Percentiles rank a stretch among this genome's conserved stretches.
Evolutionary conservation across 1,140 invertebrate genomes (phyloP).

Genomic region (Hypsibius dujardini): DNA sequence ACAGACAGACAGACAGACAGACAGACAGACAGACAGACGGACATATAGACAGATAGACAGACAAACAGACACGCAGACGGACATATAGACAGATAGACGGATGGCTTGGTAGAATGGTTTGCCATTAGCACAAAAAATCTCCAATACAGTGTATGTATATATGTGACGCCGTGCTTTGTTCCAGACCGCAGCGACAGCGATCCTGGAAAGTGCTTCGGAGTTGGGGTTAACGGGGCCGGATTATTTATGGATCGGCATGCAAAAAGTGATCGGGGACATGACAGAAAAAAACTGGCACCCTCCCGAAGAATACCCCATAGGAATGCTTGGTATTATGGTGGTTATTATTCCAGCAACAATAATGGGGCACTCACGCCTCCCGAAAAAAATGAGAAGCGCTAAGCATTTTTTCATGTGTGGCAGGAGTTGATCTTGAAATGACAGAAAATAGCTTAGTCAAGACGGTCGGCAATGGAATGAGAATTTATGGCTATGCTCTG

Average conservation of each 20-base stretch:
- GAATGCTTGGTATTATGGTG: not conserved
- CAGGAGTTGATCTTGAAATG: constrained; percentile 11
- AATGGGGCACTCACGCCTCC: too few species aligned
- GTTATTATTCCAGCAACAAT: not conserved
- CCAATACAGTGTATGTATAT: too few species aligned
- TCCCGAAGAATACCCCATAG: not conserved
- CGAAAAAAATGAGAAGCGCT: too few species aligned
- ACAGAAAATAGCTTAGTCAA: not conserved
- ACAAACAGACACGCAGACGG: too few species aligned
- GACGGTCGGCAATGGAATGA: not conserved
- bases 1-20: too few species aligned
- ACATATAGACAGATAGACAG: too few species aligned
- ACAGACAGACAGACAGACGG: too few species aligned
- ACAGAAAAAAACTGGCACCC: not conserved
- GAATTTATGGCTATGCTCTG: constrained; percentile 13
- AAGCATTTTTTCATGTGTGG: not conserved
- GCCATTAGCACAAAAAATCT: too few species aligned
- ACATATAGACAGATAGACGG: too few species aligned
- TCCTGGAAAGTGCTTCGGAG: not conserved
- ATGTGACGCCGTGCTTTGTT: constrained; percentile 1
- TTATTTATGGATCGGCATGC: constrained; percentile 13
- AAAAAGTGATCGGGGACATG: constrained; percentile 13
- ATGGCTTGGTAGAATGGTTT: too few species aligned
- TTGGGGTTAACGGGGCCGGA: constrained; percentile 15
- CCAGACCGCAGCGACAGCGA: not conserved